Conservation (phyloP, 2,113 vertebrate species). For the Meles meles region DNA sequence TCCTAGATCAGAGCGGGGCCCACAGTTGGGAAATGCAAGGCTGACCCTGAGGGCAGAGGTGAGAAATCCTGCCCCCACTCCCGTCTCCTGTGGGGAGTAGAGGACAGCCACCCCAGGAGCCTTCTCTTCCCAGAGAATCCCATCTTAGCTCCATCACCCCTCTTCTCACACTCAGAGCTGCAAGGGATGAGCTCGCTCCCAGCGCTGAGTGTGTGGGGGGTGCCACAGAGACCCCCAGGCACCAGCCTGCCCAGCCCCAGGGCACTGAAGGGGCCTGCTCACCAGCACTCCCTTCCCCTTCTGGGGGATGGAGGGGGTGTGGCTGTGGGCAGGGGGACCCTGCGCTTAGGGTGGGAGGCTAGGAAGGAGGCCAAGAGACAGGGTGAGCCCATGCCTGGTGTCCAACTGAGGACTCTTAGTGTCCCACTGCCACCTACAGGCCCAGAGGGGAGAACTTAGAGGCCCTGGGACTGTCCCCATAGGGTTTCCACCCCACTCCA, state of each 20-base stretch:
- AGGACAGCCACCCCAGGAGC: not conserved
- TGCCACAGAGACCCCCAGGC: not conserved
- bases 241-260: too few species aligned
- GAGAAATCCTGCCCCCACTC: too few species aligned
- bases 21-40: too few species aligned
- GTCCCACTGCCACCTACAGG: constrained; percentile 88
- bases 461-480: too few species aligned
- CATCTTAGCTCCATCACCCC: not conserved
- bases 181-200: accelerated
- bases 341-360: too few species aligned
- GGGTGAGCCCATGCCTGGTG: constrained; percentile 87
- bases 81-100: not conserved
- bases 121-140: too few species aligned
- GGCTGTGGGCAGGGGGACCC: constrained; percentile 30
- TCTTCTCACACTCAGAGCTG: not conserved
- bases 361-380: too few species aligned
- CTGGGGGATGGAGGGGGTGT: accelerated
- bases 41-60: not conserved
- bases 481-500: too few species aligned
- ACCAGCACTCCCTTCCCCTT: too few species aligned
- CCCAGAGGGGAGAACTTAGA: constrained; percentile 71
- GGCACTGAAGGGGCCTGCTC: too few species aligned
- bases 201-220: not conserved
- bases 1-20: too few species aligned
- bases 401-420: constrained; percentile 85